Base-by-base conservation (phyloP, 1,140 invertebrate species). In the Pseudomyrmex gracilis region DNA sequence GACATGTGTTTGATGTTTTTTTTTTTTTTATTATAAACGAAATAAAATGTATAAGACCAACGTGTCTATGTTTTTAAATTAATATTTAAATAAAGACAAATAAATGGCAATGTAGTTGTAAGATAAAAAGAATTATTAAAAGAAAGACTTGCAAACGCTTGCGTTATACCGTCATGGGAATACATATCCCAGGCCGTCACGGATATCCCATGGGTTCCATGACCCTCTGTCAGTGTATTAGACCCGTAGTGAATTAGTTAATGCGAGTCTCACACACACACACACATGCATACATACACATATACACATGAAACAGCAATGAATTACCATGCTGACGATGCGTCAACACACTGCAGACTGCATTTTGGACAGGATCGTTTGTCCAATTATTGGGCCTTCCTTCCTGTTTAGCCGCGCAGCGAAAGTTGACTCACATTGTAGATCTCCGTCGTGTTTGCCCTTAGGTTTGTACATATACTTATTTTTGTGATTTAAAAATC, bases 191-290 rank as follows among this genome's bases (percentile, higher is more conserved):
- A 58, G 66, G 71, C 58, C 61, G 70, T 55, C 85, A 84, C 86
- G 66, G 78, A 86, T 87, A 85, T 91, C 83, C 89, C 85, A 91
- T 92, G 88, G 89, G 91, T 92, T 92, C 87, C 87, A 92, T 90
- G 91, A 92, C 90, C 91, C 83, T 82, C 84, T 80, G 83, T 20
- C 86, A 76, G 64, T 70, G 45, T 85, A 90, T 92, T 86, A 87
- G 86, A 90, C 71, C 5, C 73, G 89, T 13, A 53, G 57, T 92
- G 85, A 92, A 92, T 92, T 90, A 92, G 88, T 91, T 93, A 90
- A 92, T 92, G 88, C 64, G 87, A 90, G 89, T 90, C 86, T 89
- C 84, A 89, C 88, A 83, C 0, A 34, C 34, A 34, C 34, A 7
- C 34, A 34, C 34, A 34, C 34, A 34, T 5, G 5, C 24, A 34